Base-by-base conservation (phyloP, 2,888 invertebrate genomes). In the Laothoe populi region DNA sequence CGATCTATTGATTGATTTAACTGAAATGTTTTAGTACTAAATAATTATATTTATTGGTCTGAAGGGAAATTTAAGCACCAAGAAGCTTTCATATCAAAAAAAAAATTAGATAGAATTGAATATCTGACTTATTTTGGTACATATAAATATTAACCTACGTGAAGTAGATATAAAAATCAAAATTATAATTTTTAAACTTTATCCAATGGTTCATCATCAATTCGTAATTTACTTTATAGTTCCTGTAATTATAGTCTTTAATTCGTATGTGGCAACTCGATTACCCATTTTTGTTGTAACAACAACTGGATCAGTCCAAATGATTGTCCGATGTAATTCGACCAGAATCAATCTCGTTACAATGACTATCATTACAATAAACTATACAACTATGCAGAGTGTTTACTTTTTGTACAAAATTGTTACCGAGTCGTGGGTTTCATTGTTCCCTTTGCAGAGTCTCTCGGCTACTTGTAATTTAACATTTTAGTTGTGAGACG, bases 401-500 rank as follows among this genome's bases (percentile, higher is more conserved):
- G 16, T 53, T 53, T 58, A 42, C 42, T 40, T 57, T 57, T 21
- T 7, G 57, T 58, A 19, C 35, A 40, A 40, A 42, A 24, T 58
- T 58, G 40, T 40, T 11, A 24, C 24, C n/a, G 19, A 57, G 42
- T 16, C 35, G 23, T 16, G 24, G 38, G 13, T 58, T 64, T 68
- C 70, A 71, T 74, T 74, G 79, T 81, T 69, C 71, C 69, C 67
- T 69, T 69, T 70, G 67, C 69, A 68, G 67, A 71, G 73, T 74
- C 77, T 73, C 71, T 71, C 71, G 71, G 74, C 68, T 77, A 79
- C 81, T 78, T 80, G 76, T 85, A 83, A 86, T 86, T 87, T 83
- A 81, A 81, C 81, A 83, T 88, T 87, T 83, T 78, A 84, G 80
- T 77, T 77, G 73, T 70, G 68, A 75, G 78, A 70, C 74, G 66